These are phyloP conservation scores for Rhamphomyia laevipes DNA, from an alignment of 2,888 invertebrate genomes.

Conservation along the genomic window DNA sequence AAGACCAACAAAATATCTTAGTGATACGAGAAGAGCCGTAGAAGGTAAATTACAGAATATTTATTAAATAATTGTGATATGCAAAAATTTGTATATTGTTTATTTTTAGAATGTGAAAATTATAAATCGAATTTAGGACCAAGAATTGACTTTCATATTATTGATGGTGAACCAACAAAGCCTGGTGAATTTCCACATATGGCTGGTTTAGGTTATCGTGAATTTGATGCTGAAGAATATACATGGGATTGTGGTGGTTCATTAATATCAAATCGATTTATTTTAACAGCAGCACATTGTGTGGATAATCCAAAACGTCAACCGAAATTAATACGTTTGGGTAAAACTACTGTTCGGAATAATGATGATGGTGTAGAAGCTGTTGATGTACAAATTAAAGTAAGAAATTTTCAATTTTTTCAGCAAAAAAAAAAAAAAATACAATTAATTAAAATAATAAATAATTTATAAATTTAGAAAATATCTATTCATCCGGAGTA, in stretches of 20 bases:
- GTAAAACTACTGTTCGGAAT: conserved; percentile 7
- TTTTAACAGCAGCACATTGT: conserved; percentile 14
- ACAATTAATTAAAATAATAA: neutral
- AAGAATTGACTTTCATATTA: conserved; percentile 4
- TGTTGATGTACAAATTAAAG: conserved; percentile 8
- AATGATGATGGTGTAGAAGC: neutral
- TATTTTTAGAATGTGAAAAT: too few relatives aligned
- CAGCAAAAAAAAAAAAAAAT: neutral
- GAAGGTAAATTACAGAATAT: too few relatives aligned
- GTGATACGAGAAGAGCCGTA: too few relatives aligned
- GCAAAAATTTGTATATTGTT: too few relatives aligned
- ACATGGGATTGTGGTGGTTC: conserved; percentile 12
- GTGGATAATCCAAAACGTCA: neutral
- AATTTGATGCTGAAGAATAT: neutral
- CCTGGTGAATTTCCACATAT: conserved; percentile 15
- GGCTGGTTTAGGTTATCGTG: conserved; percentile 10
- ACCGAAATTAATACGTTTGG: conserved; percentile 12
- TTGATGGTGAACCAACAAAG: conserved; percentile 6
- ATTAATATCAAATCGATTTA: conserved; percentile 11
- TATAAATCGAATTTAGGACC: too few relatives aligned
- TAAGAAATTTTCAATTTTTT: neutral
- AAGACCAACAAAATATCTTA: too few relatives aligned
- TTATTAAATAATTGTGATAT: too few relatives aligned
- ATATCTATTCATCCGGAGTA: conserved; percentile 13
- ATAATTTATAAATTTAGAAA: conserved; percentile 7